Evolutionary conservation across 1,140 invertebrate genomes (phyloP), one percentile per base, ranked within the genome.

Genomic region (Heliconius hermathena): DNA sequence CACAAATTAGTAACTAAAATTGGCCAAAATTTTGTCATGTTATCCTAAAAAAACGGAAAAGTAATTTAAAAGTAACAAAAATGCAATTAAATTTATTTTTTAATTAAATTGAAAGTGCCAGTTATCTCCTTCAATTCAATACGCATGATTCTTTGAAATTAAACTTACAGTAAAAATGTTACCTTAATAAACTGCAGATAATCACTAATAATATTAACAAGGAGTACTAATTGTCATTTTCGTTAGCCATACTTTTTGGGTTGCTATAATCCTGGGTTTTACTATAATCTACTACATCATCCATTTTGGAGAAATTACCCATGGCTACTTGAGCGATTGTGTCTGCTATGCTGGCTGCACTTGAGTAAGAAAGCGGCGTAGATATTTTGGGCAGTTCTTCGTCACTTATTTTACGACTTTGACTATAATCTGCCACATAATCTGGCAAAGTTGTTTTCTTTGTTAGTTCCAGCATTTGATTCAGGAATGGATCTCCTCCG

Each of bases 391-490:
- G 83, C 8, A 90, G 78, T 73, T 95, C 93, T 60, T 95, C 94
- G 49, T 94, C 94, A 0, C 90, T 82, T 60, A 94, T 81, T 80
- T 95, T 95, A n/a, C 92, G 76, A 13, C 90, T 88, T 78, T 94
- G 90, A 77, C 88, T 91, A 77, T 91, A 92, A 82, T 95, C 93
- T 1, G 87, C 79, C 73, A 90, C 85, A 81, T 94, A 95, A 81
- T 95, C 94, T 1, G 94, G 90, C 87, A 94, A 91, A 11, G 93
- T 95, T 0, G 94, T 94, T 82, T 95, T 95, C 77, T 95, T 95
- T 1, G 94, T 95, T 73, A 95, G 82, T 81, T 95, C 94, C 60
- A 95, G 84, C 94, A 95, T 95, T 85, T 95, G 94, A 85, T 94
- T 95, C 57, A 95, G 86, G 82, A 94, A 95, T 16, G 94, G 93